phyloP scores from a whole-genome alignment of 1,140 invertebrate genomes.

The Drosophila watanabei region DNA sequence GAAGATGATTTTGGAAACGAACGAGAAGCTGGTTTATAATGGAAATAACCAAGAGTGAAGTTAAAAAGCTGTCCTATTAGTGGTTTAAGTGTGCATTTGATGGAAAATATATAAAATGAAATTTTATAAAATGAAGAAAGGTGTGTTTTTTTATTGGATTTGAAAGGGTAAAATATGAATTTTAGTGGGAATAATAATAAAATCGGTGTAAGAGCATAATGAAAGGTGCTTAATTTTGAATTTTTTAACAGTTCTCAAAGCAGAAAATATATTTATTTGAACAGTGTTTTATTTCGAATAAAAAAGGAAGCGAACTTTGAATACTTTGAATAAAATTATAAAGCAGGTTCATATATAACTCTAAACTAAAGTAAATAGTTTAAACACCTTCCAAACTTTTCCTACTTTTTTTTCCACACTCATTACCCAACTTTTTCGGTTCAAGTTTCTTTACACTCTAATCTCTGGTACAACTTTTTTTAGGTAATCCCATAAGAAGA shows the following conservation, averaged over 20 bases:
- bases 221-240: no score
- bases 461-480: background rate
- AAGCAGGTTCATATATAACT: no score
- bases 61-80: conserved; percentile 79
- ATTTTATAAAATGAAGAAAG: conserved; percentile 67
- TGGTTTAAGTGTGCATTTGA: conserved; percentile 60
- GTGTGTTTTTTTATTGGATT: background rate
- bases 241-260: no score
- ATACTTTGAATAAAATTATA: no score
- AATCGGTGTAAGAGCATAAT: no score
- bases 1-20: background rate
- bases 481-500: conserved; percentile 11
- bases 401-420: background rate
- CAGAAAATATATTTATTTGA: no score
- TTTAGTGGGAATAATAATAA: background rate
- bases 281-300: no score
- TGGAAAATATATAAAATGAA: conserved; percentile 79
- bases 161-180: background rate
- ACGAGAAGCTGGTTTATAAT: background rate
- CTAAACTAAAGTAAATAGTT: no score
- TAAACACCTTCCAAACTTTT: background rate
- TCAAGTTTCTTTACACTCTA: background rate
- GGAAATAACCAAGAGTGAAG: conserved; percentile 13
- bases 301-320: no score
- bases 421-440: background rate